phyloP scores from a whole-genome alignment of 2,888 invertebrate species.

The Megamerina dolium region DNA sequence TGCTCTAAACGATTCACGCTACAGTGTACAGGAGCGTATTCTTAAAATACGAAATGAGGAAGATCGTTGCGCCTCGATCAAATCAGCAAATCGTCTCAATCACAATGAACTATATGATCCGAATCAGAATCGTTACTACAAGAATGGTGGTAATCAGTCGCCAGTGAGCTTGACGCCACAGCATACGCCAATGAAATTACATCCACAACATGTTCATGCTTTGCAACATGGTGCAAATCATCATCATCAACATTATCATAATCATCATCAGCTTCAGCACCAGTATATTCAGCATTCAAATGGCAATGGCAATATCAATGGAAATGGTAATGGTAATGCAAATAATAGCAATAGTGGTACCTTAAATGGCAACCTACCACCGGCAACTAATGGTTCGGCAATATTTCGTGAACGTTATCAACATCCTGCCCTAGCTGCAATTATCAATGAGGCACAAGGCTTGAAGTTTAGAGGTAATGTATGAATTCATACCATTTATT shows the following conservation, averaged over 20 bases:
- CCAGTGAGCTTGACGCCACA: conserved; percentile 35
- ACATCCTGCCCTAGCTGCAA: conserved; percentile 47
- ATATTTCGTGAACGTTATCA: conserved; percentile 47
- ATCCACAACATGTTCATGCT: conserved; percentile 8
- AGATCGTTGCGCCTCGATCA: conserved; percentile 43
- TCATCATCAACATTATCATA: conserved; percentile 4
- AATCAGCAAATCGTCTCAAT: conserved; percentile 40
- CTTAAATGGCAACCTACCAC: conserved; percentile 20
- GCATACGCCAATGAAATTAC: conserved; percentile 33
- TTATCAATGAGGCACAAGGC: conserved; percentile 48
- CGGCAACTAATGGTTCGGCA: conserved; percentile 33
- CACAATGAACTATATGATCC: conserved; percentile 44
- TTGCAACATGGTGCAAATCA: conserved; percentile 4
- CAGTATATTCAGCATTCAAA: conserved; percentile 7
- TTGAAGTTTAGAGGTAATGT: conserved; percentile 46
- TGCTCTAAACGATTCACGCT: conserved; percentile 39
- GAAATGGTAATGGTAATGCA: conserved; percentile 33
- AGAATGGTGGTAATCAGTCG: conserved; percentile 32
- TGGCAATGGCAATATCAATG: conserved; percentile 24
- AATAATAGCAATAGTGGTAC: conserved; percentile 27
- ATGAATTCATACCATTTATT: too few relatives aligned
- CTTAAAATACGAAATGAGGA: conserved; percentile 48
- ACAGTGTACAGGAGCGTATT: conserved; percentile 46
- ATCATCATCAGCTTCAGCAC: too few relatives aligned
- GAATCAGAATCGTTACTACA: conserved; percentile 47